Evolutionary conservation across 2,888 invertebrate species (phyloP), one percentile per base, ranked within the genome.

Genomic region (Ormyrus labotus): DNA sequence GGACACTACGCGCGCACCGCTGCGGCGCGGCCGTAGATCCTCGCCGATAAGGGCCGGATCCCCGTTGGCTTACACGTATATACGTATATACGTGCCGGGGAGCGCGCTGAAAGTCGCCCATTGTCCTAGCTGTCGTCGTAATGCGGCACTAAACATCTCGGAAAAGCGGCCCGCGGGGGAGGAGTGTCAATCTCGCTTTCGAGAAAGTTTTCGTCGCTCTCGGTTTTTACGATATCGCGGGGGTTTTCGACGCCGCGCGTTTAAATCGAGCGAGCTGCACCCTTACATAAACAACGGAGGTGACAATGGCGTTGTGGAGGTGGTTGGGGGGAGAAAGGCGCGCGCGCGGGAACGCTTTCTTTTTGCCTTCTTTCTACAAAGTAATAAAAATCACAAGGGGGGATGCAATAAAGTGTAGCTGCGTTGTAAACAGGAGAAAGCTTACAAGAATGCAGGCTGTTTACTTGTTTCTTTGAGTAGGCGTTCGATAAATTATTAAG

Each of bases 101-200:
- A 86, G 84, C 83, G 84, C 84, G 87, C 85, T 87, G 86, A 87
- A 87, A 88, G 88, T 87, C 85, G 80, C 81, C 84, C 84, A 87
- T 88, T 87, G 86, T 87, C 78, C 8, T 70, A 61, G 65, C 80
- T 82, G 84, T 83, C 82, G 82, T 82, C 83, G 70, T 70, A 76
- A 78, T 72, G 64, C 69, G 34, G 34, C 34, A 34, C 34, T 34
- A 34, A 34, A 34, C 34, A 34, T 4, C 34, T 34, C 34, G 34
- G 34, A 34, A 34, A 34, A 34, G 34, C 70, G 68, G 50, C n/a
- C n/a, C 48, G 74, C 58, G 60, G 69, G 71, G n/a, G 3, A 34
- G 34, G 34, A 34, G 78, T 74, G 81, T 80, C 84, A 84, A 85
- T 84, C 84, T 84, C 84, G 57, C 10, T 74, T 65, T 65, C 51